Evolutionary conservation across 2,888 invertebrate genomes (phyloP), one percentile per base, ranked within the genome.

Genomic region (Rhorus exstirpatorius): DNA sequence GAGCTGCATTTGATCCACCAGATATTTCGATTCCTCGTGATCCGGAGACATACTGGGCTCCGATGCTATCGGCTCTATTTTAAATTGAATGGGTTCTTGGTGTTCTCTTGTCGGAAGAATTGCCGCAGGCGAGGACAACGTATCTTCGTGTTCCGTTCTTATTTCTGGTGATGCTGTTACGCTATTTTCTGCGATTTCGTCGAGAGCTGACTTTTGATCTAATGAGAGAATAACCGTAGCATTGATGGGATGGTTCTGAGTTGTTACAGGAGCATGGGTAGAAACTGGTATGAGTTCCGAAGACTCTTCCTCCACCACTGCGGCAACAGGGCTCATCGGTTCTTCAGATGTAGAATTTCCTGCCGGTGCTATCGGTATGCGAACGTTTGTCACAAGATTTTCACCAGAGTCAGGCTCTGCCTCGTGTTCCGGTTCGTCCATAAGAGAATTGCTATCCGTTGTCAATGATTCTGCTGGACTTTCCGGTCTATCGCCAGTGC

Each of bases 401-500:
- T 89, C 91, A 76, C 83, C 89, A 14, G 88, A 86, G 70, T 92
- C 92, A 17, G 89, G 89, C 83, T 92, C 91, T 74, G 89, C 86
- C 83, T 93, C 92, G 17, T 93, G 88, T 82, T 95, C 94, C 12
- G 93, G 93, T 81, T 95, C 95, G 91, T 97, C 96, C 93, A 96
- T 95, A 61, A 97, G 95, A 51, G 97, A 96, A 88, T 97, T 97
- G 89, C 97, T 97, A 90, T 97, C 97, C 84, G 97, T 97, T 58
- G 97, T 97, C 81, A 97, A 95, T 90, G 97, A 97, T 90, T 96
- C 97, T 51, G 96, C 96, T 12, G 97, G 97, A 93, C 97, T 97
- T 89, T 96, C 95, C 12, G 95, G 94, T 78, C 94, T 93, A 83
- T 95, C 95, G 65, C 91, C 92, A 1, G 44, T 41, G 0, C 38